A percentile compares a stretch with the other conserved stretches of the same genome.
phyloP scores from a whole-genome alignment of 2,797 vertebrate genomes.

The Gymnocypris eckloni region DNA sequence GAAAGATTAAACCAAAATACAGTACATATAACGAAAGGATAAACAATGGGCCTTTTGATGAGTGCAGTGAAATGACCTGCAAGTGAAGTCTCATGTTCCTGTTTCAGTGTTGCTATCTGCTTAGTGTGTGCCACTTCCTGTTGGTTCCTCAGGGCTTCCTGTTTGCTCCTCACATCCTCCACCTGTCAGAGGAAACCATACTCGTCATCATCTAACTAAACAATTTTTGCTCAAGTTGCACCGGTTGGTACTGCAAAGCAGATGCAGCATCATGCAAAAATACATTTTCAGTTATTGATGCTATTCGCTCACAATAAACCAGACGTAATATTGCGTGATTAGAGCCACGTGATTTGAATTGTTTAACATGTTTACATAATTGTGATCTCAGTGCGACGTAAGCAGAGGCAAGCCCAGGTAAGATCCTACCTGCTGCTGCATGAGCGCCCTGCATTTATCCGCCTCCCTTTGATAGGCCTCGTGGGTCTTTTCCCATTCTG shows the following conservation, averaged over 20 bases:
- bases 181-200: conserved; percentile 75
- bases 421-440: conserved; percentile 87
- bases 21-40: neutral
- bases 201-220: neutral
- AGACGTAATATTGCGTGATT: neutral
- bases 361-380: neutral
- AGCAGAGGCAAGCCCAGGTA: neutral
- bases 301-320: neutral
- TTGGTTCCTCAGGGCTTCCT: conserved; percentile 85
- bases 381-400: neutral
- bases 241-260: neutral
- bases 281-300: neutral
- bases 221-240: neutral
- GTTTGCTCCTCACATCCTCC: conserved; percentile 84
- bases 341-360: neutral
- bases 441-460: conserved; percentile 83
- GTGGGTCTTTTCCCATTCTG: conserved; percentile 91
- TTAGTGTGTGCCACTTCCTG: conserved; percentile 83
- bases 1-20: neutral
- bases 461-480: conserved; percentile 90
- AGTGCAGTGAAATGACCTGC: conserved; percentile 73
- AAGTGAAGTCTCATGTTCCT: conserved; percentile 80
- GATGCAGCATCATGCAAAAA: neutral
- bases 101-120: conserved; percentile 80
- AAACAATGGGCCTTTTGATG: neutral